These are phyloP conservation scores for Mus musculus DNA, from an alignment of 2,113 vertebrate species.

Conservation along the genomic window DNA sequence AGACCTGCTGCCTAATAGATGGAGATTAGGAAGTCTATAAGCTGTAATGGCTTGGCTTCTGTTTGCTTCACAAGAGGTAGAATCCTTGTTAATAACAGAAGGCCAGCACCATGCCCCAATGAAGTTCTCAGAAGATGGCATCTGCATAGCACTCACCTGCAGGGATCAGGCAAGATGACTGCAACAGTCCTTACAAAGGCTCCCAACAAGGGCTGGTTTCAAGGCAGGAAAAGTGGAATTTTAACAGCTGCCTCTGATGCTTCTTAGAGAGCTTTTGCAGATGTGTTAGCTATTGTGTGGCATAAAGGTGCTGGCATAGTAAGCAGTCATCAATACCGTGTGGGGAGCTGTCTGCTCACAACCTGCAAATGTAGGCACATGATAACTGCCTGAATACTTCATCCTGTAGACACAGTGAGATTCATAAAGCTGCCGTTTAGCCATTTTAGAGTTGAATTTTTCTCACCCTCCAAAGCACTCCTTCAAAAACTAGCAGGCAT, in stretches of 20 bases:
- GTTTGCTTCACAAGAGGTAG: slow-evolving; percentile 63
- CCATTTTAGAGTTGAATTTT: slow-evolving; percentile 77
- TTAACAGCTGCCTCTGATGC: slow-evolving; percentile 79
- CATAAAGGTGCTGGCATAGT: slow-evolving; percentile 74
- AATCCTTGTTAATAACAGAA: slow-evolving; percentile 62
- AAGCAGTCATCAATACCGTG: slow-evolving; percentile 67
- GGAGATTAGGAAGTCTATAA: slow-evolving; percentile 76
- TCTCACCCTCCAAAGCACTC: slow-evolving; percentile 77
- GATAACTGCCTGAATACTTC: slow-evolving; percentile 73
- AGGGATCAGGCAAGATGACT: slow-evolving; percentile 77
- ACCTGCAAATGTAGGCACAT: slow-evolving; percentile 72
- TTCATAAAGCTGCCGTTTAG: slow-evolving; percentile 79
- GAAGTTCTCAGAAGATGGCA: slow-evolving; percentile 55
- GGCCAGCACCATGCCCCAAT: slow-evolving; percentile 58
- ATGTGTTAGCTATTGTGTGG: slow-evolving; percentile 73
- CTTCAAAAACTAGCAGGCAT: slow-evolving; percentile 77
- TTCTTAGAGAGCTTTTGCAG: slow-evolving; percentile 72
- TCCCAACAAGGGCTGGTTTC: slow-evolving; percentile 69
- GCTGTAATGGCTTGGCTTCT: slow-evolving; percentile 73
- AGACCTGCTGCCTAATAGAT: slow-evolving; percentile 72
- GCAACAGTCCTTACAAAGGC: slow-evolving; percentile 71
- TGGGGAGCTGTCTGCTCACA: slow-evolving; percentile 69
- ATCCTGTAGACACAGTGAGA: slow-evolving; percentile 79
- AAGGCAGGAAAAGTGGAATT: slow-evolving; percentile 76
- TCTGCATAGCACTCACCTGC: slow-evolving; percentile 65